Base-by-base conservation (phyloP, 2,797 vertebrate genomes). In the Lycodopsis pacificus region DNA sequence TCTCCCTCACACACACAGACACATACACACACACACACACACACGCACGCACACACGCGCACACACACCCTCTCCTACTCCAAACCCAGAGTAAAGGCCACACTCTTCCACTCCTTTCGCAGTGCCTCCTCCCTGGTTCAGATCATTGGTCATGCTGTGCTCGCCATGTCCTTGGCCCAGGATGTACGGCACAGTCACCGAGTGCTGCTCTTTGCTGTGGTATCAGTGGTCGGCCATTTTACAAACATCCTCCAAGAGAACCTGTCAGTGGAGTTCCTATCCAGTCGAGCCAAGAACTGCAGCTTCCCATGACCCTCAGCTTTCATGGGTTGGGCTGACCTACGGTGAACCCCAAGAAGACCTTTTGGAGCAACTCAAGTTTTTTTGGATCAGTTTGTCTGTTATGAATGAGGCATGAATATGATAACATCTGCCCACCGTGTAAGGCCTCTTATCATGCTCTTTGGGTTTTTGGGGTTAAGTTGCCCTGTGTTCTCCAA, bases 241-340 rank as follows among this genome's bases (percentile, higher is more conserved):
- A 89, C 93, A 92, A 93, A 94, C 89, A 91, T 91, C 83, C 85
- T 92, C 89, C 74, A 71, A 85, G 78, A 83, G 84, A 88, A 94
- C 91, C 87, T 92, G 92, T 91, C 85, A 91, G 81, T 66, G 84
- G 81, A 90, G 89, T 93, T 91, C 75, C 87, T 91, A 91, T 91
- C 72, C 81, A 51, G 59, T 15, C 2, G 36, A 87, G 91, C 91
- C 91, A 93, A 91, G 80, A 76, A 5, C 79, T 89, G 83, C 82
- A 89, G 87, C 90, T 94, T 94, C 93, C 93, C 93, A 92, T 94
- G 92, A 92, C 82, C 91, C 81, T 87, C 72, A 57, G 90, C 90
- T 88, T 91, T 91, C 82, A 86, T 87, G 90, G 87, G 74, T 63
- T 79, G 59, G 65, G 53, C 70, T 89, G 87, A 90, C 89, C 90